Evolutionary conservation across 2,113 vertebrate species (phyloP).

Genomic region (Cavia aperea): DNA sequence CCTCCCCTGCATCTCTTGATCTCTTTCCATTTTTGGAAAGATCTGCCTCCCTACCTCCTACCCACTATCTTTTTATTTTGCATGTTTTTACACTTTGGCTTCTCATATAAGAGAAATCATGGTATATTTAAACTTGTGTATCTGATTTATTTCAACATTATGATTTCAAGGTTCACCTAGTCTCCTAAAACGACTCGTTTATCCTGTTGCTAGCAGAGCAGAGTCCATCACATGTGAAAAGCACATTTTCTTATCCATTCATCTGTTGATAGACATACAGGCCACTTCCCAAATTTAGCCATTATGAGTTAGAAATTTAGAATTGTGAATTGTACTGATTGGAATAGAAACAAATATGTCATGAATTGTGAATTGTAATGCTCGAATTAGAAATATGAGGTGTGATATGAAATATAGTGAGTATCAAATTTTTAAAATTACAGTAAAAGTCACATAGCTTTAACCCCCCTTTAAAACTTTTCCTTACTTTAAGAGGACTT

Average conservation of each 20-base stretch:
- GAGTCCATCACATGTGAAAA: neutral
- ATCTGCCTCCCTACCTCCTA: neutral
- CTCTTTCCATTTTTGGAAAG: neutral
- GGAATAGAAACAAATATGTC: neutral
- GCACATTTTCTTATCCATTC: neutral
- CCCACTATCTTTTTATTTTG: neutral
- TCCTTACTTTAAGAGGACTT: neutral
- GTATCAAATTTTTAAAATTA: neutral
- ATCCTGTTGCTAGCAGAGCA: neutral
- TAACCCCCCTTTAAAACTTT: neutral
- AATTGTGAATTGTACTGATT: neutral
- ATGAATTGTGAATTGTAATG: neutral
- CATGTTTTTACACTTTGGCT: neutral
- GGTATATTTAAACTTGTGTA: neutral
- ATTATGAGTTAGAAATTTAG: neutral
- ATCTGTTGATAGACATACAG: neutral
- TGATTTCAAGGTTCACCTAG: neutral
- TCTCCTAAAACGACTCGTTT: neutral
- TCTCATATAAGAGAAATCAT: neutral
- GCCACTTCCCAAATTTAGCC: neutral
- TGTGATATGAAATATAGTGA: neutral
- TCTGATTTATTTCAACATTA: neutral
- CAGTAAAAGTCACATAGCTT: neutral
- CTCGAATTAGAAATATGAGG: neutral
- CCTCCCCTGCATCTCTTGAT: neutral